Base-by-base conservation (phyloP, 1,140 invertebrate species). In the Drosophila santomea region DNA sequence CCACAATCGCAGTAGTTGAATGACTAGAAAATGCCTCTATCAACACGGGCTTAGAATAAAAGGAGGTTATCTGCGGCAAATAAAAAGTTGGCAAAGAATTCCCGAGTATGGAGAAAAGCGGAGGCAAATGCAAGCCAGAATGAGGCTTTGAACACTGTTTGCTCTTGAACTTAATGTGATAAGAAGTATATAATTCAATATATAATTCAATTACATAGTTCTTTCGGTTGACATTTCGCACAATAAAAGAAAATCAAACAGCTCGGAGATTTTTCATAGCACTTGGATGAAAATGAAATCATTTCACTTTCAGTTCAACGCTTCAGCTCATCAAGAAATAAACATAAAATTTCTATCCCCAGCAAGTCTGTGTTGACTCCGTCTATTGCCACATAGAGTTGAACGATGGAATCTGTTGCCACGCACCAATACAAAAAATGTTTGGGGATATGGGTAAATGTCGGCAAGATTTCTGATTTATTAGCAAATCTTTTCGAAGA, bases 381-480 rank as follows among this genome's bases (percentile, higher is more conserved):
- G 55, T 55, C 58, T 43, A 71, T 78, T 78, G 75, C 66, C 45
- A 78, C 74, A 78, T 36, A 38, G 45, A 52, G 39, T 75, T 74
- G 59, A 56, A 17, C 39, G 59, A 74, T 74, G 58, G 50, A 55
- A 57, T 74, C 58, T 32, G 36, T 63, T 55, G 72, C 51, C 72
- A 64, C 59, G 39, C 55, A 50, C n/a, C 38, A 45, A 17, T 7
- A 23, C 25, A 48, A 57, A 25, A 38, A 17, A 17, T 17, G 17
- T 35, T 32, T 15, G 25, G 44, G 28, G 36, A 43, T 35, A 67
- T 25, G 35, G 44, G 57, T 61, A 45, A 73, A 78, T 68, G 58
- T 75, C 71, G 78, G 66, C 62, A 28, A 52, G 56, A 67, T 78
- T 69, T 71, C 72, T 86, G 83, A 86, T 86, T 86, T 86, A 88